These are phyloP conservation scores for Lineus longissimus DNA, from an alignment of 1,140 invertebrate genomes.

Conservation along the genomic window DNA sequence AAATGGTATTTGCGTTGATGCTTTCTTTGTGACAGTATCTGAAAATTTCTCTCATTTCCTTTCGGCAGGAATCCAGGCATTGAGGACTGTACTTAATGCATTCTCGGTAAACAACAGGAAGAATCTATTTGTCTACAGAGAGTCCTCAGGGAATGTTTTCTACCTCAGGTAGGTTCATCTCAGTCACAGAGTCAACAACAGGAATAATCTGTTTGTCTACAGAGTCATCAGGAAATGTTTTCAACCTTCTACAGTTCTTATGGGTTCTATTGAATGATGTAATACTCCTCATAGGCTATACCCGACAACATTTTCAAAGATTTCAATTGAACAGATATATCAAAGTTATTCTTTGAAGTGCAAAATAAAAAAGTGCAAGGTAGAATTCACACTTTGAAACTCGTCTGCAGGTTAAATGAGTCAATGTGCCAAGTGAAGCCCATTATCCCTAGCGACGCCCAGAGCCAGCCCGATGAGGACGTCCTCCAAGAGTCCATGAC, in stretches of 20 bases:
- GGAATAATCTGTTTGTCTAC: neutral
- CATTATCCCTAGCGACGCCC: neutral
- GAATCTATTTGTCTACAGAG: constrained; percentile 81
- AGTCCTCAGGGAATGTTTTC: constrained; percentile 62
- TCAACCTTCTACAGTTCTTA: too few species aligned
- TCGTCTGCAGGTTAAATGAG: neutral
- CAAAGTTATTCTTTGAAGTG: too few species aligned
- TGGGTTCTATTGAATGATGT: too few species aligned
- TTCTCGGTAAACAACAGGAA: constrained; percentile 72
- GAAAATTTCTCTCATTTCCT: too few species aligned
- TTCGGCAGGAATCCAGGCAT: constrained; percentile 53
- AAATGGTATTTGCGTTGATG: too few species aligned
- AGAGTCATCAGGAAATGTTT: neutral
- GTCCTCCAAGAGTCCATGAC: neutral
- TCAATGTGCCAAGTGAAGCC: constrained; percentile 2
- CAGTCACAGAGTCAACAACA: neutral
- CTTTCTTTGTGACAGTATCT: too few species aligned
- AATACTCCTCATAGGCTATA: too few species aligned
- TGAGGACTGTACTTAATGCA: constrained; percentile 66
- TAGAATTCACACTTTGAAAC: neutral
- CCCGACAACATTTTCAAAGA: too few species aligned
- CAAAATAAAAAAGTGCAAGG: too few species aligned
- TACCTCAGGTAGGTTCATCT: constrained; percentile 57
- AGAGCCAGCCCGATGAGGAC: neutral
- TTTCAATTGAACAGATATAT: too few species aligned